phyloP scores from a whole-genome alignment of 2,797 vertebrate genomes.

The Catharus ustulatus region DNA sequence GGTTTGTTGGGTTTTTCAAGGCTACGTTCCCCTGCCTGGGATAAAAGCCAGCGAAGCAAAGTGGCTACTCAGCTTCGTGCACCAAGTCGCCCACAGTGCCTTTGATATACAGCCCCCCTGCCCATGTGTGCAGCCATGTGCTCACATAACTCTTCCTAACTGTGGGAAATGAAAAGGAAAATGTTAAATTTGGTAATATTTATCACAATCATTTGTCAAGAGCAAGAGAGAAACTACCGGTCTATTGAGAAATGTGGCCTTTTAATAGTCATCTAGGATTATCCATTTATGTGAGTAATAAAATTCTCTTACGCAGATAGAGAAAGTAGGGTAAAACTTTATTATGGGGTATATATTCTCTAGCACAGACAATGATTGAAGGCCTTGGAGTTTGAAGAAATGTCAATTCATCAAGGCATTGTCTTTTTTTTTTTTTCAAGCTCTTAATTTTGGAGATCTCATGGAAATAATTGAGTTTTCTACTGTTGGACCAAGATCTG shows the following conservation, averaged over 20 bases:
- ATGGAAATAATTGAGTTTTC: constrained; percentile 35
- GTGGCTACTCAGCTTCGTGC: neutral
- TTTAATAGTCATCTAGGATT: neutral
- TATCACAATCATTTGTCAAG: constrained; percentile 22
- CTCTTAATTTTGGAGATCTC: neutral
- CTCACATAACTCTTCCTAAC: neutral
- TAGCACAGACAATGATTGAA: neutral
- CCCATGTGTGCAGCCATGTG: neutral
- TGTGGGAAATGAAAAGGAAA: constrained; percentile 44
- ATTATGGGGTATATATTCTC: neutral
- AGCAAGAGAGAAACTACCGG: neutral
- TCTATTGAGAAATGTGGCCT: constrained; percentile 26
- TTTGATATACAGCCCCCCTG: neutral
- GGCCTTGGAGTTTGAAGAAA: constrained; percentile 3
- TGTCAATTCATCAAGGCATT: neutral
- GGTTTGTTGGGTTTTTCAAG: neutral
- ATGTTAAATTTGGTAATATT: constrained; percentile 30
- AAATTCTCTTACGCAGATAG: neutral
- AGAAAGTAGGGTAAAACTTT: constrained; percentile 13
- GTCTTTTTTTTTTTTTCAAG: neutral
- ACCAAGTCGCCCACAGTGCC: neutral
- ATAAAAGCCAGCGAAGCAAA: neutral
- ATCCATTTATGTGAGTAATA: constrained; percentile 14
- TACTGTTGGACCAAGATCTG: neutral
- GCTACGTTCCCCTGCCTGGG: neutral